phyloP scores from a whole-genome alignment of 2,888 invertebrate species.

The Charanyca ferruginea region DNA sequence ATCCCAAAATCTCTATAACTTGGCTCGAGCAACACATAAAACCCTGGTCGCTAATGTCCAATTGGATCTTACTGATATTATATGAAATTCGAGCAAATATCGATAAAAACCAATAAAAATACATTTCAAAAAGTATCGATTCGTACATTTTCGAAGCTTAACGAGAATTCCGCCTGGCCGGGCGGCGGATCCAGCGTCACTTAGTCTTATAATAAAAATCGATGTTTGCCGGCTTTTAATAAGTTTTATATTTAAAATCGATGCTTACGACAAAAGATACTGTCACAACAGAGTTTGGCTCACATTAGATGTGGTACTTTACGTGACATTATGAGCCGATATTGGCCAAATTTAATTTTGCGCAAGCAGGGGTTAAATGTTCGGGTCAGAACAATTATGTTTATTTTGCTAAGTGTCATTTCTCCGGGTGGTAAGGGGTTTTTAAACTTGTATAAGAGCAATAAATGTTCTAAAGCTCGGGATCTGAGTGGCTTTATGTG shows the following conservation, averaged over 20 bases:
- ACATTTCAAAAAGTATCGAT: constrained; percentile 39
- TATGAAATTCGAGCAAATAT: constrained; percentile 46
- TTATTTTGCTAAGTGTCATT: constrained; percentile 50
- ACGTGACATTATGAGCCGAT: constrained; percentile 76
- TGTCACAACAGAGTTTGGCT: constrained; percentile 72
- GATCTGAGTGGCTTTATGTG: constrained; percentile 34
- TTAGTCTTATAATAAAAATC: constrained; percentile 76
- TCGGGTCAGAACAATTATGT: constrained; percentile 65
- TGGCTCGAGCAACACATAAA: constrained; percentile 39
- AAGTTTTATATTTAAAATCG: constrained; percentile 70
- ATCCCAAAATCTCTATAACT: constrained; percentile 27
- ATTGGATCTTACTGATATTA: constrained; percentile 49
- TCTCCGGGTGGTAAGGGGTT: constrained; percentile 63
- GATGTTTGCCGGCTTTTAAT: constrained; percentile 63
- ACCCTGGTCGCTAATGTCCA: constrained; percentile 30
- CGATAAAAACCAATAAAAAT: constrained; percentile 42
- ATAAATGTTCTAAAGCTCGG: constrained; percentile 22
- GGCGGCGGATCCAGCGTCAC: constrained; percentile 48
- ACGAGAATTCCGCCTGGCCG: constrained; percentile 45
- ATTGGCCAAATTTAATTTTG: constrained; percentile 76
- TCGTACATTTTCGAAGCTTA: constrained; percentile 40
- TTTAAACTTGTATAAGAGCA: constrained; percentile 19
- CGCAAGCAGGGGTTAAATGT: constrained; percentile 68
- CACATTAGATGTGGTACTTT: constrained; percentile 78
- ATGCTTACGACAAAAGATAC: constrained; percentile 67